phyloP scores from a whole-genome alignment of 1,140 invertebrate genomes.

The Elysia chlorotica region DNA sequence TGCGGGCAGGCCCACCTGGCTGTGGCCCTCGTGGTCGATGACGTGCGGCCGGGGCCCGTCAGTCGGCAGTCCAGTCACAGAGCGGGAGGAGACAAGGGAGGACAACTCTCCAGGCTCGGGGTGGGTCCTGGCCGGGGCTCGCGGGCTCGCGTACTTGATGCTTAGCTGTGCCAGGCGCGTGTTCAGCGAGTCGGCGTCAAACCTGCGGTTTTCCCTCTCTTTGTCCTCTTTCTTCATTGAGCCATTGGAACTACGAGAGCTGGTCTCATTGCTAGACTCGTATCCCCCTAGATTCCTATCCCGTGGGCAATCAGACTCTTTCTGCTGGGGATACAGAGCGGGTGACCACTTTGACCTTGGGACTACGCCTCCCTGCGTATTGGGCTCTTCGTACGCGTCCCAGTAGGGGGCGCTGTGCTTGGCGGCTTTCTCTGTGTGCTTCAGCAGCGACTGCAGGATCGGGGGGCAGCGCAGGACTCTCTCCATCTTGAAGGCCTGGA shows the following conservation, averaged over 20 bases:
- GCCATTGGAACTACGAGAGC: background rate
- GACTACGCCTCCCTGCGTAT: background rate
- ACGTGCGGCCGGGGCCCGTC: conserved; percentile 24
- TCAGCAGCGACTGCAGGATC: conserved; percentile 21
- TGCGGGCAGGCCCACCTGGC: background rate
- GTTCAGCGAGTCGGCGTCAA: conserved; percentile 1
- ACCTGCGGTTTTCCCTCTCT: background rate
- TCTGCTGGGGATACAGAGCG: background rate
- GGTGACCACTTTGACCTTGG: background rate
- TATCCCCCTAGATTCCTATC: background rate
- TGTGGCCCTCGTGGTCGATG: conserved; percentile 22
- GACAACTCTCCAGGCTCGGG: background rate
- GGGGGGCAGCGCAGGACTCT: conserved; percentile 26
- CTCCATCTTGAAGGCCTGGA: conserved; percentile 5
- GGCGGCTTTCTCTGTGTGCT: conserved; percentile 11
- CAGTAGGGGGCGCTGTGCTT: background rate
- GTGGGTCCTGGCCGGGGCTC: background rate
- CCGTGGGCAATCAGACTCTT: background rate
- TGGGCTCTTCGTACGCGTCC: too few species aligned
- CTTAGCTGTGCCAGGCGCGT: background rate
- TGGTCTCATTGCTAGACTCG: background rate
- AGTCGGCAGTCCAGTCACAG: conserved; percentile 14
- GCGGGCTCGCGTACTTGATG: background rate
- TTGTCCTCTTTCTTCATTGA: background rate
- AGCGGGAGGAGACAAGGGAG: too few species aligned